Percentiles rank a stretch among this genome's conserved stretches.
Conservation (phyloP, 2,113 vertebrate species). For the Hoplias malabaricus region DNA sequence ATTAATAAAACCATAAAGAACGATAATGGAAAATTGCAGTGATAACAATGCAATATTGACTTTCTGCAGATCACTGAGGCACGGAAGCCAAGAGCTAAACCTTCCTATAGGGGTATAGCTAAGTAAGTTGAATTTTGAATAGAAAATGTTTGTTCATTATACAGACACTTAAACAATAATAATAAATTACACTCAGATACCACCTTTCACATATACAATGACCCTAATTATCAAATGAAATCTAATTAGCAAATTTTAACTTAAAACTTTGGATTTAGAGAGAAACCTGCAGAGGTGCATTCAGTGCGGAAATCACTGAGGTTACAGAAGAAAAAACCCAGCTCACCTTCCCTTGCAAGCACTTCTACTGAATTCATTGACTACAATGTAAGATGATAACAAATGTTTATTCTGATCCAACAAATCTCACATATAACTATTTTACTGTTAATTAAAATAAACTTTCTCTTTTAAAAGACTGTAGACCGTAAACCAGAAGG, state of each 20-base stretch:
- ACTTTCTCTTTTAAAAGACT: slow-evolving; percentile 13
- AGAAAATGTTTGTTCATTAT: not conserved
- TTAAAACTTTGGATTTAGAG: slow-evolving; percentile 37
- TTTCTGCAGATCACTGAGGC: slow-evolving; percentile 57
- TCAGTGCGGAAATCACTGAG: slow-evolving; percentile 68
- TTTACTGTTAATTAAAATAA: not conserved
- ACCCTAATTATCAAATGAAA: not conserved
- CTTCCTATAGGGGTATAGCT: slow-evolving; percentile 51
- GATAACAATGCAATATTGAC: not conserved
- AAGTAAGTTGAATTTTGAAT: slow-evolving; percentile 53
- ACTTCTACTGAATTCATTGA: too few relatives aligned
- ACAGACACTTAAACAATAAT: not conserved
- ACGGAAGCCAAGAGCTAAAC: slow-evolving; percentile 54
- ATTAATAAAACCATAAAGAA: not conserved
- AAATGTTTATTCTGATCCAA: not conserved
- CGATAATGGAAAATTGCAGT: not conserved
- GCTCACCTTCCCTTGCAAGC: not conserved
- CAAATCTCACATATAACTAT: not conserved
- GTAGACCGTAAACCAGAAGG: slow-evolving; percentile 49
- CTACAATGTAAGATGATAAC: slow-evolving; percentile 44
- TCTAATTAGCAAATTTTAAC: not conserved
- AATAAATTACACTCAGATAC: too few relatives aligned
- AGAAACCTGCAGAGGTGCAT: slow-evolving; percentile 44
- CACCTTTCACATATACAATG: not conserved
- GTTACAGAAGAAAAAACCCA: slow-evolving; percentile 62